Evolutionary conservation across 1,140 invertebrate genomes (phyloP).

Genomic region (Sycobia sp.): DNA sequence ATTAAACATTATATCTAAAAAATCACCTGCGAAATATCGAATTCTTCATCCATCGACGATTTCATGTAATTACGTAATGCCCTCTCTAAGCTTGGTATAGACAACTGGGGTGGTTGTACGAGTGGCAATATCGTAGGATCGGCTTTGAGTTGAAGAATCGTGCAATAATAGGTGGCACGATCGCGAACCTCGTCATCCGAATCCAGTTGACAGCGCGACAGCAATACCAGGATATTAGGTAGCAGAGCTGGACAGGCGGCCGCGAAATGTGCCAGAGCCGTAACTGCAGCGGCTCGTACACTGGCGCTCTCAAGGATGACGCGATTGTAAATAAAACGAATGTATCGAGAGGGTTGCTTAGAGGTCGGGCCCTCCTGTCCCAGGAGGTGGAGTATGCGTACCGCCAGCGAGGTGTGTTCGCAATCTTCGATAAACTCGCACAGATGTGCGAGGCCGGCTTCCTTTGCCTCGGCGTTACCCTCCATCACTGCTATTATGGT

Average conservation of each 20-base stretch:
- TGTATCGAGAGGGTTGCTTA: conserved; percentile 91
- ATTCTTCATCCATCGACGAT: conserved; percentile 73
- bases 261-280: conserved; percentile 96
- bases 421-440: conserved; percentile 99
- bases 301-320: conserved; percentile 96
- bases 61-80: conserved; percentile 84
- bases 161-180: conserved; percentile 95
- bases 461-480: conserved; percentile 93
- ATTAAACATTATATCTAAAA: too few species aligned
- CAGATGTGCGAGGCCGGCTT: conserved; percentile 93
- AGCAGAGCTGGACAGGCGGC: conserved; percentile 91
- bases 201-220: conserved; percentile 92
- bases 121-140: conserved; percentile 58
- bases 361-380: conserved; percentile 96
- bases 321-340: conserved; percentile 98
- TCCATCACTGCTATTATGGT: conserved; percentile 98
- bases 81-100: conserved; percentile 84
- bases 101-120: conserved; percentile 68
- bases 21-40: conserved; percentile 76
- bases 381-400: conserved; percentile 94
- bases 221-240: conserved; percentile 82
- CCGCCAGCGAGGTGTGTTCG: conserved; percentile 96
- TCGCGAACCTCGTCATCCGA: conserved; percentile 98
- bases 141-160: conserved; percentile 74
- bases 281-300: conserved; percentile 94